phyloP scores from a whole-genome alignment of 2,113 vertebrate genomes.

The Macaca fascicularis region T2T-MFA8v1.1 NC_088378.1:7324001-7324500 shows the following conservation, averaged over 20 bases:
- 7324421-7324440: not conserved
- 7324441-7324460: not conserved
- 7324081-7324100: not conserved
- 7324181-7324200: not conserved
- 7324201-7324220: fast-evolving
- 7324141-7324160: not conserved
- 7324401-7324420: not conserved
- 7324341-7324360: not conserved
- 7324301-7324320: too few species aligned
- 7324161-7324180: not conserved
- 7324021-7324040: not conserved
- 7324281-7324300: fast-evolving
- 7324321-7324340: fast-evolving
- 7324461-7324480: not conserved
- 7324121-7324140: not conserved
- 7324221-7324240: too few species aligned
- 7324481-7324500: not conserved
- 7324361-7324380: not conserved
- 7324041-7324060: not conserved
- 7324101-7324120: not conserved
- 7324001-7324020: not conserved
- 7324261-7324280: not conserved
- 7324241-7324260: fast-evolving
- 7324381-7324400: not conserved
- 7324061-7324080: not conserved